phyloP scores from a whole-genome alignment of 2,888 invertebrate species.

The Cosmia pyralina region DNA sequence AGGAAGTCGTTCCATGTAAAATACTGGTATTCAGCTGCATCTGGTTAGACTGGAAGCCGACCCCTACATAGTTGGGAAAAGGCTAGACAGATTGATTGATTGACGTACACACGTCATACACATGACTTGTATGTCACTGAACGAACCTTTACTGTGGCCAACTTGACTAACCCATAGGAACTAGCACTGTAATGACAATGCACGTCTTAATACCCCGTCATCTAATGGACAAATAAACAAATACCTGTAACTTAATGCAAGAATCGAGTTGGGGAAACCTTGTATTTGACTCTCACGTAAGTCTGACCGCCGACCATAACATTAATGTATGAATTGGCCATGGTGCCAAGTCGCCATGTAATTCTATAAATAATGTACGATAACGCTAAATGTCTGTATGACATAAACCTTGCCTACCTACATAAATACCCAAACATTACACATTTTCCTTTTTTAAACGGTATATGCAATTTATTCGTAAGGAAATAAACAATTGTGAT shows the following conservation, averaged over 20 bases:
- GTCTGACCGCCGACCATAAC: slow-evolving; percentile 9
- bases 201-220: too few relatives aligned
- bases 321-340: slow-evolving; percentile 46
- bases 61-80: too few relatives aligned
- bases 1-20: too few relatives aligned
- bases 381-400: slow-evolving; percentile 4
- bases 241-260: slow-evolving; percentile 4
- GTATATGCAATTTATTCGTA: slow-evolving; percentile 24
- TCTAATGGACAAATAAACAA: background rate
- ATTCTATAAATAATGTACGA: slow-evolving; percentile 25
- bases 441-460: slow-evolving; percentile 20
- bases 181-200: background rate
- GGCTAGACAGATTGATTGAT: too few relatives aligned
- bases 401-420: slow-evolving; percentile 4
- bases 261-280: background rate
- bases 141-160: background rate
- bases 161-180: background rate
- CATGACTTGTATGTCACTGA: too few relatives aligned
- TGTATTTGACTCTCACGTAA: slow-evolving; percentile 7
- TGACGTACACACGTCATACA: too few relatives aligned
- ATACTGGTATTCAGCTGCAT: too few relatives aligned
- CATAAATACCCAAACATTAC: slow-evolving; percentile 7
- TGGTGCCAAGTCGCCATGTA: slow-evolving; percentile 40
- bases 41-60: too few relatives aligned
- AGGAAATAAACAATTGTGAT: slow-evolving; percentile 41